Percentiles rank a stretch among this genome's conserved stretches.
These are phyloP conservation scores for Hypomesus transpacificus DNA, from an alignment of 2,113 vertebrate species.

Conservation along the genomic window DNA sequence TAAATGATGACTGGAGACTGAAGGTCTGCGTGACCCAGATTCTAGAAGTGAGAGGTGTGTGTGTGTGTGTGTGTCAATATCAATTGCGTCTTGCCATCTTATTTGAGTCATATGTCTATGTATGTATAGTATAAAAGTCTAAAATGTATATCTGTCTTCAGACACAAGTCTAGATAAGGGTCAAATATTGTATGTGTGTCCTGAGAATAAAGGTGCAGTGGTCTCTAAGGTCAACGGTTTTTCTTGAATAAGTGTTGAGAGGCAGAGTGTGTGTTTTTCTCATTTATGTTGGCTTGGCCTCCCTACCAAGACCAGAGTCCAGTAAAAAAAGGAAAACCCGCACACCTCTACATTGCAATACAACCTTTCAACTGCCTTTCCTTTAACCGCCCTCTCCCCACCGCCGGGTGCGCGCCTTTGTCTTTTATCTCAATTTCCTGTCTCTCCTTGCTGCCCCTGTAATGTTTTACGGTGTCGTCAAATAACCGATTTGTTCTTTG, in stretches of 20 bases:
- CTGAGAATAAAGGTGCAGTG: no score
- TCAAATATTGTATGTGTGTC: no score
- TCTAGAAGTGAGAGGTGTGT: not conserved
- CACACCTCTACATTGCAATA: constrained; percentile 11
- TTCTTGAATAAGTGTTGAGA: no score
- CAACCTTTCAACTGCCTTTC: constrained; percentile 46
- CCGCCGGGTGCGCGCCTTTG: constrained; percentile 17
- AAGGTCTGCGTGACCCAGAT: constrained; percentile 15
- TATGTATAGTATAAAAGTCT: no score
- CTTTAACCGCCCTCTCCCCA: constrained; percentile 20
- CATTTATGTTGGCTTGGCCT: no score
- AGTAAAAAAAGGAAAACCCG: not conserved
- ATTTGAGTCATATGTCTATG: no score
- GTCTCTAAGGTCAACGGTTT: no score
- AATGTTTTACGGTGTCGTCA: not conserved
- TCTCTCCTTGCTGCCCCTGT: not conserved
- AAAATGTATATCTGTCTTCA: no score
- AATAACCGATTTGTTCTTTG: not conserved
- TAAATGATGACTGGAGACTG: constrained; percentile 27
- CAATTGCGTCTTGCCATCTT: no score
- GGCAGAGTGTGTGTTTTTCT: no score
- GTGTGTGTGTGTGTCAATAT: no score
- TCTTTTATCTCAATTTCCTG: constrained; percentile 36
- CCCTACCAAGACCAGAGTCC: not conserved
- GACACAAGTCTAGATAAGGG: no score